phyloP scores from a whole-genome alignment of 2,113 vertebrate genomes.

The Sialia sialis region DNA sequence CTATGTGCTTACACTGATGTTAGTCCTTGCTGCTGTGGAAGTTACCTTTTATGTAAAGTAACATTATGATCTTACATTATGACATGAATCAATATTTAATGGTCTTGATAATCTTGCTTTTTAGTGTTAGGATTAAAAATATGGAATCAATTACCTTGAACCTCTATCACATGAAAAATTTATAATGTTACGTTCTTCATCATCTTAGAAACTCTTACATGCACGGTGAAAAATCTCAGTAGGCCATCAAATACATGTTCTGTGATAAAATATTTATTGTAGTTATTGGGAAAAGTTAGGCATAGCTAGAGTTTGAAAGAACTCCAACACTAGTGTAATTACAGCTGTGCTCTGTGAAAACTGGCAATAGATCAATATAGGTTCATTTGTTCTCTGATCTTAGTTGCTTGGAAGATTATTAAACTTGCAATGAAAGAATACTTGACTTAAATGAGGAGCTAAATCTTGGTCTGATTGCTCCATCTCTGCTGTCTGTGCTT shows the following conservation, averaged over 20 bases:
- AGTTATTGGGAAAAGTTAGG: constrained; percentile 88
- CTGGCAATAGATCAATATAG: constrained; percentile 77
- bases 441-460: constrained; percentile 79
- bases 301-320: constrained; percentile 88
- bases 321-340: constrained; percentile 86
- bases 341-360: constrained; percentile 77
- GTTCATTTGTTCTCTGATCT: constrained; percentile 80
- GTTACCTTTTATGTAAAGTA: constrained; percentile 70
- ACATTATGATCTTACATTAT: constrained; percentile 75
- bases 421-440: constrained; percentile 70
- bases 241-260: constrained; percentile 90
- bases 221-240: constrained; percentile 87
- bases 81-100: constrained; percentile 82
- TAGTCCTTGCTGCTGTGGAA: constrained; percentile 37
- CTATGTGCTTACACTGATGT: not conserved
- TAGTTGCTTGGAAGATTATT: constrained; percentile 72
- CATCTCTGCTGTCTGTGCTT: constrained; percentile 16
- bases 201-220: constrained; percentile 88
- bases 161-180: constrained; percentile 87
- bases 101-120: constrained; percentile 81
- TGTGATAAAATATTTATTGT: constrained; percentile 99
- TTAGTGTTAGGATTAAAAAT: constrained; percentile 83
- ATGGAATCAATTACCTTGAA: constrained; percentile 84
- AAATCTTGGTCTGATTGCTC: constrained; percentile 59
- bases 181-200: constrained; percentile 84